These are phyloP conservation scores for Toxostoma redivivum DNA, from an alignment of 2,113 vertebrate genomes.

Conservation along the genomic window DNA sequence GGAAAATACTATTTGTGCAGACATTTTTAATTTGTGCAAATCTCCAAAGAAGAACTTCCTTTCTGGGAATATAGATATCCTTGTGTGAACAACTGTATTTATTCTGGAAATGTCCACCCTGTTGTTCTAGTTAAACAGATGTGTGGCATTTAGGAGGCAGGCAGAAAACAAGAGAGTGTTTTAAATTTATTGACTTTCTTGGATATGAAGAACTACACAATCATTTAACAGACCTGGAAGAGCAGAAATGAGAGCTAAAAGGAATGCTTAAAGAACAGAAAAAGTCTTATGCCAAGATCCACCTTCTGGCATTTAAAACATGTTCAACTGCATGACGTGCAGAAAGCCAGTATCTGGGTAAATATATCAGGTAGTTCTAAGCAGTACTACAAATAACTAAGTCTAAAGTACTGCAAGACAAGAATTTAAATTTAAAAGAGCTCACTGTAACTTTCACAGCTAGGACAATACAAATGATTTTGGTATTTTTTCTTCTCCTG, in stretches of 20 bases:
- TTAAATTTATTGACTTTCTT: neutral
- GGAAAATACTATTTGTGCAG: neutral
- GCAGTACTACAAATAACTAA: neutral
- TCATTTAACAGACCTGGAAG: neutral
- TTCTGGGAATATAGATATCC: neutral
- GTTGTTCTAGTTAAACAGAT: neutral
- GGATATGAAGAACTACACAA: neutral
- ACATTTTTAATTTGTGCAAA: neutral
- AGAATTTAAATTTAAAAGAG: neutral
- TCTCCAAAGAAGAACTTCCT: neutral
- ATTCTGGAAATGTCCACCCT: neutral
- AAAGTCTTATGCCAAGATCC: neutral
- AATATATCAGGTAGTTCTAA: neutral
- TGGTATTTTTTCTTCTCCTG: rapidly evolving
- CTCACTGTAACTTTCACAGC: neutral
- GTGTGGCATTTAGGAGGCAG: neutral
- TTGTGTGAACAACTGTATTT: slow-evolving; percentile 54
- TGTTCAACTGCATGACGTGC: neutral
- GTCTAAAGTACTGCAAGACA: neutral
- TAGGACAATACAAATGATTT: neutral
- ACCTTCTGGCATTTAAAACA: neutral
- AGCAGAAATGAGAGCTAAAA: neutral
- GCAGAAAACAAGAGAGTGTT: neutral
- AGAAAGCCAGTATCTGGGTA: neutral
- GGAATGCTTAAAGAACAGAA: neutral